Evolutionary conservation across 2,888 invertebrate species (phyloP), one percentile per base, ranked within the genome.

Genomic region (Serrognathus titanus): DNA sequence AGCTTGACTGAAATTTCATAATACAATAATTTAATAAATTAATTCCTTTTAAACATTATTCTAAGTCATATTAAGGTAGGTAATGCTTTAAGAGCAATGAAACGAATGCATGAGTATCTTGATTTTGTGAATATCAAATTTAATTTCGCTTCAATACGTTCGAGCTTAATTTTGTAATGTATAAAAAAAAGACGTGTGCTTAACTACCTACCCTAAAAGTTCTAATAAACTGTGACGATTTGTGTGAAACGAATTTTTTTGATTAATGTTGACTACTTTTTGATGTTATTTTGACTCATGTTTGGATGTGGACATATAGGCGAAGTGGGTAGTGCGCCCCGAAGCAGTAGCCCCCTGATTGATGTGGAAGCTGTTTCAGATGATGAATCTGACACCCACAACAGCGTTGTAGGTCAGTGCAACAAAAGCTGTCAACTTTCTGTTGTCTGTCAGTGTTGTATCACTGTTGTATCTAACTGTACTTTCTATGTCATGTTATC

Each of bases 281-380:
- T 50, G 57, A 58, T 63, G 46, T 61, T 61, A 63, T 58, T 61
- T 60, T 52, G 45, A 56, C 51, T 61, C 51, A 31, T 31, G 60
- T 60, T 61, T 60, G 55, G 53, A 52, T 62, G 59, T 63, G 56
- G 47, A 51, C 39, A 43, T 55, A 57, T 78, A 85, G 86, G 85
- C 85, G 85, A 85, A 80, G 83, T 84, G 80, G 82, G 82, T 75
- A 75, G 72, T 65, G 81, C 76, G 78, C 82, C 79, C 76, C 80
- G 80, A 72, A 82, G 80, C 73, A 77, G 77, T 75, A 85, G 85
- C 78, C 85, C 86, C 71, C 81, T 85, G 78, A 84, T 85, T 73
- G 85, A 85, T 78, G 85, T 85, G 75, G 85, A 85, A 78, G 83
- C 83, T 69, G 82, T 85, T 66, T 84, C 84, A 65, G 83, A 84